Percentiles rank a stretch among this genome's conserved stretches.
These are phyloP conservation scores for Sternarchorhynchus goeldii DNA, from an alignment of 2,797 vertebrate genomes.

Conservation along the genomic window DNA sequence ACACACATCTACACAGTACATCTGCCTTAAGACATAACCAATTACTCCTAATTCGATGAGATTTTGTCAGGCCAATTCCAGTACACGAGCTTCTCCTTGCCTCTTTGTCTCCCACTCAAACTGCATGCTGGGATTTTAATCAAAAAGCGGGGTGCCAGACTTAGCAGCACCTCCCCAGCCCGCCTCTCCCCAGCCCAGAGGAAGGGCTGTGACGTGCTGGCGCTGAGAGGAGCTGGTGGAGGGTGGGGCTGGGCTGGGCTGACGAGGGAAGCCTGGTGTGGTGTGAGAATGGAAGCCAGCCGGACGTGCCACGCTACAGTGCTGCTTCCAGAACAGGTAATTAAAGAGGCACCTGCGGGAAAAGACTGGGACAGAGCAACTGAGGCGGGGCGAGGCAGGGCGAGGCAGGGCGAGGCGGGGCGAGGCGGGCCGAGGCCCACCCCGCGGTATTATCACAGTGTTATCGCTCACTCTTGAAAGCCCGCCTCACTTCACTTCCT, in stretches of 20 bases:
- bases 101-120: conserved; percentile 48
- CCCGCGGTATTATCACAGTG: conserved; percentile 55
- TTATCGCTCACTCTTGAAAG: conserved; percentile 46
- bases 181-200: conserved; percentile 30
- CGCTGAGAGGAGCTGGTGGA: conserved; percentile 62
- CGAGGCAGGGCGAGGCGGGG: neutral
- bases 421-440: neutral
- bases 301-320: conserved; percentile 65
- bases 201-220: conserved; percentile 44
- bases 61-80: conserved; percentile 32
- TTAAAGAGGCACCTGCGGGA: conserved; percentile 71
- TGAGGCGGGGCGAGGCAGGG: too few species aligned
- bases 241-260: conserved; percentile 51
- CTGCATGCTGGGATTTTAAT: conserved; percentile 61
- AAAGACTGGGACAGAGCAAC: conserved; percentile 39
- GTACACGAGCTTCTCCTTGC: conserved; percentile 50
- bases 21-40: neutral
- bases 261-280: conserved; percentile 55
- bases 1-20: neutral
- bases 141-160: conserved; percentile 58
- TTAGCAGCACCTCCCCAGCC: conserved; percentile 41
- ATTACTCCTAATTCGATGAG: conserved; percentile 28
- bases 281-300: conserved; percentile 62
- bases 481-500: neutral
- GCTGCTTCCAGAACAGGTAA: conserved; percentile 70